A percentile compares a stretch with the other conserved stretches of the same genome.
Evolutionary conservation across 2,888 invertebrate species (phyloP).

Genomic region (Trissolcus japonicus): DNA sequence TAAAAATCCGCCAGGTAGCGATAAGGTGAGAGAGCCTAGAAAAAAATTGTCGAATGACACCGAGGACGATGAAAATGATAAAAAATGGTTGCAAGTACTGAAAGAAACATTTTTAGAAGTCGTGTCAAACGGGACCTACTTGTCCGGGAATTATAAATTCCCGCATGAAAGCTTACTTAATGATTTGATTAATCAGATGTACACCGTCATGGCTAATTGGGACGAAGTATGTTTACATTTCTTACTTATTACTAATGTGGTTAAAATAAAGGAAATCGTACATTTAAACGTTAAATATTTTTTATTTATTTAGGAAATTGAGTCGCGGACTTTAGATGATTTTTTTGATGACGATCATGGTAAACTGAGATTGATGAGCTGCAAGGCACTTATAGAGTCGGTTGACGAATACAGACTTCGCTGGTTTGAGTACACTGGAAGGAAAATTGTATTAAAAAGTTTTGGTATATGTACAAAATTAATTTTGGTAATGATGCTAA

Average conservation of each 20-base stretch:
- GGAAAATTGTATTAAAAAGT: neutral
- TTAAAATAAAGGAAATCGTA: neutral
- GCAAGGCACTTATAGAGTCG: neutral
- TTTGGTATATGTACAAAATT: neutral
- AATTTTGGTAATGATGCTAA: neutral
- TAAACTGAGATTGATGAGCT: neutral
- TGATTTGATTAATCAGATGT: neutral
- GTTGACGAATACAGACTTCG: neutral
- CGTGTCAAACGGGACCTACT: constrained; percentile 18
- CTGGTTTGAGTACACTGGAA: neutral
- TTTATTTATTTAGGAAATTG: neutral
- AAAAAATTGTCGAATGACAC: neutral
- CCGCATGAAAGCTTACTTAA: constrained; percentile 4
- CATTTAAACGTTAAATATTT: neutral
- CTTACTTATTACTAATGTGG: too few species aligned
- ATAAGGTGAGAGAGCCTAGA: neutral
- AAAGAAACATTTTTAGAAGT: constrained; percentile 14
- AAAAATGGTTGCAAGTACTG: neutral
- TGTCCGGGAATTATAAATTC: constrained; percentile 13
- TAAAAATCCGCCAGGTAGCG: neutral
- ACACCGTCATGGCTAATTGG: neutral
- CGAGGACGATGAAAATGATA: neutral
- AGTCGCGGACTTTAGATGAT: too few species aligned
- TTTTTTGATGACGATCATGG: too few species aligned
- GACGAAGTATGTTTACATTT: neutral